phyloP scores from a whole-genome alignment of 2,888 invertebrate genomes.

The Drosophila mimetica region DNA sequence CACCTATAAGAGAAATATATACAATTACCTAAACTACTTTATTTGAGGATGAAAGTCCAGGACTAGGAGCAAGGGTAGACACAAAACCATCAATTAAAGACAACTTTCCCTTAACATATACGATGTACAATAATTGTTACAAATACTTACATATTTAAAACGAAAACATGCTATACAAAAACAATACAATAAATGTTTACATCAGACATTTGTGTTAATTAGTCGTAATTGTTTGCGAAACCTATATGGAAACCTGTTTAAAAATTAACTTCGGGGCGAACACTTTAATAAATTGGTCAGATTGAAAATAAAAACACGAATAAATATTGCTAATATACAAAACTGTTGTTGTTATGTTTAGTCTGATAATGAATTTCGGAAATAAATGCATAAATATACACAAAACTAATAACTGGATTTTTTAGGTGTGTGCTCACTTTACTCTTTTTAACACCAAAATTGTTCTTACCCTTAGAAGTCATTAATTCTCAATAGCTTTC shows the following conservation, averaged over 20 bases:
- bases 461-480: no score
- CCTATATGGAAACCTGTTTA: slow-evolving; percentile 55
- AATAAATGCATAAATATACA: slow-evolving; percentile 66
- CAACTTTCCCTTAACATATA: slow-evolving; percentile 17
- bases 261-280: slow-evolving; percentile 13
- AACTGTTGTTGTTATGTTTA: slow-evolving; percentile 83
- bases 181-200: slow-evolving; percentile 50
- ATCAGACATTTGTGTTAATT: slow-evolving; percentile 75
- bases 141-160: slow-evolving; percentile 26
- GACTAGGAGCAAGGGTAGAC: slow-evolving; percentile 3
- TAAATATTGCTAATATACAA: slow-evolving; percentile 79
- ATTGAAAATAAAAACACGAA: slow-evolving; percentile 18
- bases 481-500: no score
- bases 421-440: no score
- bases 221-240: slow-evolving; percentile 76
- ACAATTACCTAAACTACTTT: slow-evolving; percentile 26
- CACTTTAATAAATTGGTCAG: slow-evolving; percentile 47
- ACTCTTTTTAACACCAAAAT: no score
- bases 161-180: slow-evolving; percentile 41
- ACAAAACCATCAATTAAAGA: slow-evolving; percentile 14
- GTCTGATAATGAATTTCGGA: slow-evolving; percentile 75
- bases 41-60: slow-evolving; percentile 17
- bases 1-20: slow-evolving; percentile 43
- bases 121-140: slow-evolving; percentile 50
- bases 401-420: not conserved